Evolutionary conservation across 2,797 vertebrate species (phyloP), one percentile per base, ranked within the genome.

Genomic region (Pipistrellus nathusii): DNA sequence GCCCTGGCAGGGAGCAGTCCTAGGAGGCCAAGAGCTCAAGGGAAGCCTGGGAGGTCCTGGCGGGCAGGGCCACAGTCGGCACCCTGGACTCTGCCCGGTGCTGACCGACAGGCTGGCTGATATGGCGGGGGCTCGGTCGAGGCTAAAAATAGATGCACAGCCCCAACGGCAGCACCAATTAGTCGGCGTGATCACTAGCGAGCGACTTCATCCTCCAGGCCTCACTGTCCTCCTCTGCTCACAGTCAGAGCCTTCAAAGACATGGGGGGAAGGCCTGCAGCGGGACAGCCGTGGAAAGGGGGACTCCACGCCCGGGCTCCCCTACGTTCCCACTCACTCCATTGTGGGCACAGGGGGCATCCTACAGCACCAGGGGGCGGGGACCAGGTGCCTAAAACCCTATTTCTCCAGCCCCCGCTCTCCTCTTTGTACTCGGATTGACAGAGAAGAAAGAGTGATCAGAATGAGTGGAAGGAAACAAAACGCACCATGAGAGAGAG

Each of bases 401-500:
- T 85, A 94, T 88, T 90, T 92, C 96, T 94, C 88, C 81, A 75
- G 73, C 91, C 93, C 91, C 89, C 75, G 91, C 94, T 85, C 92
- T 84, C 85, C 93, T 95, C 93, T 93, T 88, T 85, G 59, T 20
- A 69, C 57, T 91, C 48, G 88, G 92, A 46, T 94, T 92, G 89
- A 90, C 1, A 95, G 93, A 95, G 94, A 96, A 95, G 90, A 97
- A 94, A 97, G 92, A 90, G 92, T 90, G 93, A 93, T 44, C 88
- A 93, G 90, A 92, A 97, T 95, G 96, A 91, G 46, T 80, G 94
- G 95, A 95, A 95, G 94, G 81, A 97, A 96, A 96, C 66, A 92
- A 95, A 96, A 96, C 35, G 48, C 77, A 85, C 73, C 64, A 94
- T 95, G 94, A 91, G 76, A 86, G 91, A 89, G 64, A n/a, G 64